Conservation (phyloP, 1,140 invertebrate species). For the Neodiprion lecontei region DNA sequence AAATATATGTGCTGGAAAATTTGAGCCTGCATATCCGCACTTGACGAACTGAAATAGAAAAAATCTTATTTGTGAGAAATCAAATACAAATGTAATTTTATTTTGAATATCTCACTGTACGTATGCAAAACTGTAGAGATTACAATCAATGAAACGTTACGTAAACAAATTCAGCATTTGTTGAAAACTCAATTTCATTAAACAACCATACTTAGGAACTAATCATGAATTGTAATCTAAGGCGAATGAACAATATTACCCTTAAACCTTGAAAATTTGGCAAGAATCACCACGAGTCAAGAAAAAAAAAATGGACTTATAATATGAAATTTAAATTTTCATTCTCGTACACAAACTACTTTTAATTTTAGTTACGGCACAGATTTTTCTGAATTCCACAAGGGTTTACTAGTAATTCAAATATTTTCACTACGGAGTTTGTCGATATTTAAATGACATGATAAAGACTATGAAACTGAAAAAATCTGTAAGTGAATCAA, state of each 20-base stretch:
- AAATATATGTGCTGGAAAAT: constrained; percentile 99
- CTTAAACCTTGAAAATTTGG: too few species aligned
- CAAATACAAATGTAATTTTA: constrained; percentile 33
- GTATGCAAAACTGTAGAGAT: constrained; percentile 1
- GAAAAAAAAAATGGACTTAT: too few species aligned
- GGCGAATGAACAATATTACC: too few species aligned
- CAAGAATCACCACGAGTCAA: too few species aligned
- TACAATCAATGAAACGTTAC: background rate
- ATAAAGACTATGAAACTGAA: constrained; percentile 22
- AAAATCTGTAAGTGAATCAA: constrained; percentile 20
- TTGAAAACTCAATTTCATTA: constrained; percentile 30
- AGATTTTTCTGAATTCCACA: too few species aligned
- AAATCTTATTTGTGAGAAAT: constrained; percentile 30
- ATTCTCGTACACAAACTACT: too few species aligned
- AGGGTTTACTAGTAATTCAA: constrained; percentile 37
- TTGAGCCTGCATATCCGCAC: constrained; percentile 98
- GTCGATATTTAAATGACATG: constrained; percentile 13
- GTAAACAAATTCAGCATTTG: background rate
- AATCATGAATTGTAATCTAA: too few species aligned
- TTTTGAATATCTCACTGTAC: constrained; percentile 19
- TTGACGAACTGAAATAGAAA: constrained; percentile 92
- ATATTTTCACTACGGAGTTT: constrained; percentile 17
- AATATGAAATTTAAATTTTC: too few species aligned
- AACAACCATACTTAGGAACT: constrained; percentile 19
- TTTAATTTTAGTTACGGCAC: too few species aligned